A percentile compares a stretch with the other conserved stretches of the same genome.
Conservation (phyloP, 1,140 invertebrate genomes). For the Chrysomallon squamiferum region DNA sequence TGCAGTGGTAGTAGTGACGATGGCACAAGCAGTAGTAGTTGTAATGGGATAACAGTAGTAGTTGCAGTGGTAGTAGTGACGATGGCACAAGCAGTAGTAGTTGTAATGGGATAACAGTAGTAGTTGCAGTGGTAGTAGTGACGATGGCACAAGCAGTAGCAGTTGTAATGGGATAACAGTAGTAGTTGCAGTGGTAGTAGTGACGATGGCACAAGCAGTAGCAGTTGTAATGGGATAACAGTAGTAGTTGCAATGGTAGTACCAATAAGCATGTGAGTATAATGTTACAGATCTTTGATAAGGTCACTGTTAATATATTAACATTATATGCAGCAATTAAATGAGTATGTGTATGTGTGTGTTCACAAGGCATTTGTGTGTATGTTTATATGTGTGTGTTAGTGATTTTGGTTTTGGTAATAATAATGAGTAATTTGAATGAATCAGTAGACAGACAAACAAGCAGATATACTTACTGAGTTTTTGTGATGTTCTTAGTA, state of each 20-base stretch:
- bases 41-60: too few species aligned
- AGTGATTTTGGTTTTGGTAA: background rate
- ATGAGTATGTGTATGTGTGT: too few species aligned
- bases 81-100: too few species aligned
- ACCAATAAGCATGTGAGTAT: background rate
- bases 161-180: too few species aligned
- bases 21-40: background rate
- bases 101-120: too few species aligned
- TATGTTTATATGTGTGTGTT: background rate
- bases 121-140: too few species aligned
- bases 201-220: too few species aligned
- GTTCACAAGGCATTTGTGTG: too few species aligned
- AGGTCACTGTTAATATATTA: background rate
- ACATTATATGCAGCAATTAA: too few species aligned
- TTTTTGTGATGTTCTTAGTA: slow-evolving; percentile 31
- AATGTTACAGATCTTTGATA: background rate
- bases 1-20: background rate
- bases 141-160: background rate
- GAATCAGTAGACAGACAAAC: background rate
- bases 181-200: too few species aligned
- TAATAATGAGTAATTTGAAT: background rate
- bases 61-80: too few species aligned
- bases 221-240: background rate
- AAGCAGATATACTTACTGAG: slow-evolving; percentile 28
- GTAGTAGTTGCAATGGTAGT: too few species aligned